These are phyloP conservation scores for Sebastes goodei DNA, from an alignment of 2,797 vertebrate species.

Conservation along the genomic window DNA sequence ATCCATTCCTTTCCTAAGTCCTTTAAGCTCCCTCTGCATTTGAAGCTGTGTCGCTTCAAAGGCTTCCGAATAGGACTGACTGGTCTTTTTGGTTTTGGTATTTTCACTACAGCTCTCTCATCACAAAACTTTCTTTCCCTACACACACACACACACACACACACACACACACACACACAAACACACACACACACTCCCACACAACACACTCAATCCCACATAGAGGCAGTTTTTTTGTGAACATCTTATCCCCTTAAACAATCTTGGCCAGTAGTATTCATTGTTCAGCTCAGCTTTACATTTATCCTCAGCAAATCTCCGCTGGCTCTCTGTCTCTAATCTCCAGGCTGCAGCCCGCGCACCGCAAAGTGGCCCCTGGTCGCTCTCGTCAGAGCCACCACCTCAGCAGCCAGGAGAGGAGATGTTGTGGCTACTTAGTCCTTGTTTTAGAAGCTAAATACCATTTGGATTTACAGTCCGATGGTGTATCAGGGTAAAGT, in stretches of 20 bases:
- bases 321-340: constrained; percentile 63
- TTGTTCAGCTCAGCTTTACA: constrained; percentile 74
- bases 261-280: constrained; percentile 68
- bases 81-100: constrained; percentile 46
- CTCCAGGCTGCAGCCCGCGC: constrained; percentile 47
- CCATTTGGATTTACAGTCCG: neutral
- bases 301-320: constrained; percentile 68
- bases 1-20: constrained; percentile 26
- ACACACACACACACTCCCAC: neutral
- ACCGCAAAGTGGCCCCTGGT: constrained; percentile 42
- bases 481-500: neutral
- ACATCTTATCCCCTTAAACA: constrained; percentile 73
- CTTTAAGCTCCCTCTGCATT: constrained; percentile 49
- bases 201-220: constrained; percentile 34
- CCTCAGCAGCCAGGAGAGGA: neutral
- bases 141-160: neutral
- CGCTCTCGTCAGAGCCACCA: constrained; percentile 11
- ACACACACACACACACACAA: neutral
- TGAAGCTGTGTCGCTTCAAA: constrained; percentile 51
- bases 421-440: neutral
- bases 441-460: neutral
- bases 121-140: constrained; percentile 28
- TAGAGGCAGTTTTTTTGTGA: constrained; percentile 49
- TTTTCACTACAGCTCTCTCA: constrained; percentile 40
- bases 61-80: constrained; percentile 40